Percentiles rank a stretch among this genome's conserved stretches.
Evolutionary conservation across 2,888 invertebrate species (phyloP).

Genomic region (Andrena praecox): DNA sequence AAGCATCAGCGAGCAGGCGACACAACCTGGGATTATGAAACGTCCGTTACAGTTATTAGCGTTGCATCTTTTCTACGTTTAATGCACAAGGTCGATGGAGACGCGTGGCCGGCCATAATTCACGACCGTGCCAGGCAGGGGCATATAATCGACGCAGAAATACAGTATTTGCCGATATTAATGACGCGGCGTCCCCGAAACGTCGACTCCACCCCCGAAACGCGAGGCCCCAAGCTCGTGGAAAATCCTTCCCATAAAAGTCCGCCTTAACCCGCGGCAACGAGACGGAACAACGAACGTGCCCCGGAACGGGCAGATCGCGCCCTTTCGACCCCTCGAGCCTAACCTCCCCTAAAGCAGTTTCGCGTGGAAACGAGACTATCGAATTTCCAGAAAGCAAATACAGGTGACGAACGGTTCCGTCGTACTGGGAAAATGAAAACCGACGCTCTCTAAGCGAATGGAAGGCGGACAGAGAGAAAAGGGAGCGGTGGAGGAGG

Average conservation of each 20-base stretch:
- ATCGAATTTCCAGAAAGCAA: constrained; percentile 32
- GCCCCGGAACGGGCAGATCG: not conserved
- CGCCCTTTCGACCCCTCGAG: not conserved
- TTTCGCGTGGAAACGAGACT: constrained; percentile 8
- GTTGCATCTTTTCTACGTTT: constrained; percentile 39
- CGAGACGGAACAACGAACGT: not conserved
- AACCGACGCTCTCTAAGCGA: not conserved
- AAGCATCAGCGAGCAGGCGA: not conserved
- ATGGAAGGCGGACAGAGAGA: not conserved
- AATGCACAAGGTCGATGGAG: constrained; percentile 46
- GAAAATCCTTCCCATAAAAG: not conserved
- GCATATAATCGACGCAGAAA: constrained; percentile 42
- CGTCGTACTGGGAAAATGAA: not conserved
- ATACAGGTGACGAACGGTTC: constrained; percentile 20
- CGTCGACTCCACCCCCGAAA: not conserved
- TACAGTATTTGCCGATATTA: constrained; percentile 35
- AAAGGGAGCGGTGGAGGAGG: not conserved
- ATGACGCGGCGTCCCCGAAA: constrained; percentile 39
- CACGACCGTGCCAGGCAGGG: not conserved
- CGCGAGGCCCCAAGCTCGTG: constrained; percentile 2
- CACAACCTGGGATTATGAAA: constrained; percentile 4
- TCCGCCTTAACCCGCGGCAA: not conserved
- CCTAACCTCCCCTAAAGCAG: not conserved
- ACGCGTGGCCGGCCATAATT: constrained; percentile 44
- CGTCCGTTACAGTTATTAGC: constrained; percentile 42